Evolutionary conservation across 2,113 vertebrate genomes (phyloP), one percentile per base, ranked within the genome.

Genomic region (rabbit (Oryctolagus cuniculus)): DNA sequence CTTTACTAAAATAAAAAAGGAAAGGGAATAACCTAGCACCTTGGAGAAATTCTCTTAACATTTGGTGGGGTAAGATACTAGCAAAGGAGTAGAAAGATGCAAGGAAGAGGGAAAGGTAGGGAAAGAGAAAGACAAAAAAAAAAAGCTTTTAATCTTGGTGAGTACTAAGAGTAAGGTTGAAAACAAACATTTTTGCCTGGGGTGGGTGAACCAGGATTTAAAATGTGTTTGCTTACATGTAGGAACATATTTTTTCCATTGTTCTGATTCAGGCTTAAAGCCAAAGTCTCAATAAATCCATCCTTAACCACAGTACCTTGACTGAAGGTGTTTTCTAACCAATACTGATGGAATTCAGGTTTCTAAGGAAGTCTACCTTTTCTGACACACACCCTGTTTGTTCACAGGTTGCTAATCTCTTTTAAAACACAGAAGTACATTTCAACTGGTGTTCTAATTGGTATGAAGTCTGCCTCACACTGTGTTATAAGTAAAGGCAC

Each of bases 281-380:
- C 38, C 77, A 36, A 94, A 25, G 29, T 84, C 78, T 63, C 31
- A 84, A 80, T 69, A 95, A 94, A 78, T 67, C 49, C 55, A 86
- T 25, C 12, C 67, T 78, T 85, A 78, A 87, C 63, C 78, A 77
- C 63, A 67, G 63, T 44, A 49, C 38, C 64, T 91, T 83, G 89
- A 61, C 81, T 95, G 75, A 89, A 93, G 87, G 31, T 85, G 25
- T 3, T 94, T 66, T 87, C 29, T 77, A 80, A 77, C 24, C 69
- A 75, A 55, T 73, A 31, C 34, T 67, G 53, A 58, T 16, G 24
- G 63, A 92, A 83, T 75, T 82, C 44, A n/a, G 10, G 36, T 67
- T 91, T 95, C 85, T 79, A 69, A 81, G 84, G 58, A 84, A 84
- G n/a, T 61, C 72, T 63, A 10, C 16, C 31, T 17, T 36, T 87